A percentile compares a stretch with the other conserved stretches of the same genome.
Conservation (phyloP, 23 tunicate species). For the Styela clava region DNA sequence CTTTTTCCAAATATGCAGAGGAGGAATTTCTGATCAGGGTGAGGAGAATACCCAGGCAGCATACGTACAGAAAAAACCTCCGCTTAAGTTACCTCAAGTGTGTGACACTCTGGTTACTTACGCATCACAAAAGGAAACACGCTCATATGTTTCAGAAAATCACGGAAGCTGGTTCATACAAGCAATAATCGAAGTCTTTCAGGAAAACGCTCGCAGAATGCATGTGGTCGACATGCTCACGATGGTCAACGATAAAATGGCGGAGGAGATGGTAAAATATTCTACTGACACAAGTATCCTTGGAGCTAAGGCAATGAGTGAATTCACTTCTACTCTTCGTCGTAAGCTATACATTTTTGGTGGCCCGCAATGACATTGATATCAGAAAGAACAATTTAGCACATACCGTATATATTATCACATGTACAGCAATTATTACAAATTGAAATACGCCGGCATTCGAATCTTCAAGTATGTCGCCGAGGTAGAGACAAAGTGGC, state of each 20-base stretch:
- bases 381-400: too few species aligned
- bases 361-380: too few species aligned
- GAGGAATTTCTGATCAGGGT: conserved; percentile 10
- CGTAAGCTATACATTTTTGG: conserved; percentile 49
- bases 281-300: background rate
- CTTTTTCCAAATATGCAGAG: conserved; percentile 65
- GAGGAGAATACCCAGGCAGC: background rate
- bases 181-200: conserved; percentile 49
- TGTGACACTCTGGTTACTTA: conserved; percentile 43
- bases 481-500: too few species aligned
- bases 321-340: conserved; percentile 30
- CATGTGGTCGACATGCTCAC: conserved; percentile 58
- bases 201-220: conserved; percentile 16
- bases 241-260: conserved; percentile 33
- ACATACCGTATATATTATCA: too few species aligned
- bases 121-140: conserved; percentile 38
- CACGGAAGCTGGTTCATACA: conserved; percentile 55
- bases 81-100: conserved; percentile 1
- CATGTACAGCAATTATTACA: too few species aligned
- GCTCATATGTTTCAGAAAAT: conserved; percentile 22
- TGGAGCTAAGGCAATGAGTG: conserved; percentile 50
- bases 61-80: background rate
- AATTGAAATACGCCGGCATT: too few species aligned
- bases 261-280: conserved; percentile 23
- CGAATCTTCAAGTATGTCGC: too few species aligned